Conservation (phyloP, 2,113 vertebrate species). For the Microtus oregoni region DNA sequence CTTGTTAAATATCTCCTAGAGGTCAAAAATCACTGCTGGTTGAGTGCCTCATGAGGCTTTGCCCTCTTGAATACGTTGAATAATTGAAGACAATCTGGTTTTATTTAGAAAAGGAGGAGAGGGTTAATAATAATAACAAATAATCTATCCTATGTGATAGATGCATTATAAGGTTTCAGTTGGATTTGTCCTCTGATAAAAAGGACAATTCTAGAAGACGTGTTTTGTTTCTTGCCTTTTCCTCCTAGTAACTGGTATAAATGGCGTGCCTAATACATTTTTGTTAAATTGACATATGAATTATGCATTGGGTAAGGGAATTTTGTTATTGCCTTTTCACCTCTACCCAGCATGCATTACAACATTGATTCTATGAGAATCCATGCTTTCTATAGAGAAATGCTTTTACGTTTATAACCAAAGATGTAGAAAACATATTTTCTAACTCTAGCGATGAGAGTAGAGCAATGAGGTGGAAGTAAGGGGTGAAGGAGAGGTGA, state of each 20-base stretch:
- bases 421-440: slow-evolving; percentile 63
- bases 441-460: neutral
- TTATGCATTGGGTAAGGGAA: slow-evolving; percentile 58
- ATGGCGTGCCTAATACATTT: slow-evolving; percentile 43
- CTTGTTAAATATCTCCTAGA: neutral
- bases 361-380: slow-evolving; percentile 41
- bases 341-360: slow-evolving; percentile 31
- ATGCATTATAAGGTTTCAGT: neutral
- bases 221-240: slow-evolving; percentile 35
- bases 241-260: neutral
- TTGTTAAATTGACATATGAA: slow-evolving; percentile 59
- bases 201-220: slow-evolving; percentile 20
- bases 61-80: neutral
- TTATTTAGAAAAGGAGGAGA: slow-evolving; percentile 12
- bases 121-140: neutral
- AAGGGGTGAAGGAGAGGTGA: slow-evolving; percentile 58
- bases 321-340: slow-evolving; percentile 25
- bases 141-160: neutral
- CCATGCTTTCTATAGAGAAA: slow-evolving; percentile 18
- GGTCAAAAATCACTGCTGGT: neutral
- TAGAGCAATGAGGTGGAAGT: slow-evolving; percentile 57
- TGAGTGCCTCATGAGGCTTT: neutral
- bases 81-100: neutral
- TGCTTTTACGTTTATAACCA: slow-evolving; percentile 60
- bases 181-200: slow-evolving; percentile 13